Evolutionary conservation across 1,140 invertebrate species (phyloP).

Genomic region (Myzus persicae): DNA sequence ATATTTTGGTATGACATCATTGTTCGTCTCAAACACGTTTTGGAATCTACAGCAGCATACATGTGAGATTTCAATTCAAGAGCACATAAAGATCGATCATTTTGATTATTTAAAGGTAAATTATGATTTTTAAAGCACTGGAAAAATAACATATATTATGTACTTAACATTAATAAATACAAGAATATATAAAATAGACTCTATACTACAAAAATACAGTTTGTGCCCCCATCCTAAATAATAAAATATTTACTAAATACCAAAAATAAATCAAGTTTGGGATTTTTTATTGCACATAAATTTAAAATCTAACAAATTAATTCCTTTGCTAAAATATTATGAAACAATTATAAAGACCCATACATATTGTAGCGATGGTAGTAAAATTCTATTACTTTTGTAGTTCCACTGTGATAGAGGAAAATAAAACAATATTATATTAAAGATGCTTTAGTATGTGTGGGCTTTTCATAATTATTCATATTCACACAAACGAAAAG

Average conservation of each 20-base stretch:
- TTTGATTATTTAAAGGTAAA: conserved; percentile 69
- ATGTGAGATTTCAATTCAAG: conserved; percentile 86
- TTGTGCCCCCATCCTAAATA: too few relatives aligned
- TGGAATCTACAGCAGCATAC: conserved; percentile 85
- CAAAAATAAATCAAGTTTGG: not conserved
- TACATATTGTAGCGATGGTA: too few relatives aligned
- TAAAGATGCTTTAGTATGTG: too few relatives aligned
- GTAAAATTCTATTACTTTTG: too few relatives aligned
- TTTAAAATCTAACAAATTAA: too few relatives aligned
- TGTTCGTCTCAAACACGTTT: conserved; percentile 78
- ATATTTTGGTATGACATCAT: conserved; percentile 55
- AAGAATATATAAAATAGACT: not conserved
- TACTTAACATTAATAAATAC: not conserved
- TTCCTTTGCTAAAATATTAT: not conserved
- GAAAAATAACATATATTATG: conserved; percentile 56
- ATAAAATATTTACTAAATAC: not conserved
- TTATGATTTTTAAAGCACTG: conserved; percentile 71
- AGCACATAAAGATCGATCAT: conserved; percentile 80
- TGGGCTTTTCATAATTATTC: too few relatives aligned
- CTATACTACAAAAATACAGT: not conserved
- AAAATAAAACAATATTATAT: too few relatives aligned
- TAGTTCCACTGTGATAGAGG: too few relatives aligned
- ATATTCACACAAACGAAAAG: too few relatives aligned
- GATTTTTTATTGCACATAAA: not conserved
- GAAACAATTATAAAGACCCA: not conserved